Conservation (phyloP, 2,113 vertebrate species). For the Caloenas nicobarica region DNA sequence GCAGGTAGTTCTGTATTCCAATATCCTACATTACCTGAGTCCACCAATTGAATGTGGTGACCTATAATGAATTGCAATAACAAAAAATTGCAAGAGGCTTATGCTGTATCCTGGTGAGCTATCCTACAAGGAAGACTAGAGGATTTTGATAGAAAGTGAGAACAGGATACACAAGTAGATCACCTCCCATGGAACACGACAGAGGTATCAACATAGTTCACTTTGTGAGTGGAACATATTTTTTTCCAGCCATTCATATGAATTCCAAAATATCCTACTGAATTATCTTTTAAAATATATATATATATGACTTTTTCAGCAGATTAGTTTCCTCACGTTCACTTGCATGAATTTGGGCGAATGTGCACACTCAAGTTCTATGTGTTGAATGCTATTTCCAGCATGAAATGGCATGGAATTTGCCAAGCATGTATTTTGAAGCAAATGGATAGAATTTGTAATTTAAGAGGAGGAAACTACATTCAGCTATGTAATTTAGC, state of each 20-base stretch:
- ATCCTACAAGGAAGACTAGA: not conserved
- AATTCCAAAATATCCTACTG: not conserved
- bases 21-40: not conserved
- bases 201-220: not conserved
- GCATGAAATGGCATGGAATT: not conserved
- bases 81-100: not conserved
- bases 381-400: not conserved
- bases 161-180: not conserved
- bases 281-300: not conserved
- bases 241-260: not conserved
- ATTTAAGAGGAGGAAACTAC: not conserved
- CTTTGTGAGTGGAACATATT: not conserved
- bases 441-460: not conserved
- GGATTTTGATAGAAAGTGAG: not conserved
- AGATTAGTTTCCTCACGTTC: not conserved
- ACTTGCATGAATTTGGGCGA: not conserved
- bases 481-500: rapidly evolving
- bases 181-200: not conserved
- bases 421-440: not conserved
- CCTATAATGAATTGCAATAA: not conserved
- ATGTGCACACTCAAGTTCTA: not conserved
- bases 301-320: not conserved
- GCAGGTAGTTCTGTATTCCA: not conserved
- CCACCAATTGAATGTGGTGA: not conserved
- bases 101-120: not conserved